Evolutionary conservation across 2,113 vertebrate genomes (phyloP).

Genomic region (Saguinus midas): DNA sequence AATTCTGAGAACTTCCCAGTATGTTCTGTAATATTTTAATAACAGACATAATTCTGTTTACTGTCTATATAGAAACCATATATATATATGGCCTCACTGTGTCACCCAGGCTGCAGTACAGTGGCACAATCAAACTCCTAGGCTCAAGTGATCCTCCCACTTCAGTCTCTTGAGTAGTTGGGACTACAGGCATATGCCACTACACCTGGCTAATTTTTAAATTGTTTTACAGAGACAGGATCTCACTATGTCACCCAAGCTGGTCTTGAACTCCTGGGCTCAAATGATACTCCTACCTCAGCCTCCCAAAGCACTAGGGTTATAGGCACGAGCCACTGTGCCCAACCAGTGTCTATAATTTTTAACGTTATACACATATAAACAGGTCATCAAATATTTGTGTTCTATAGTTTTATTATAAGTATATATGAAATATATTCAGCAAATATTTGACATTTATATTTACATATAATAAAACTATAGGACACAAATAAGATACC

Average conservation of each 20-base stretch:
- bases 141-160: neutral
- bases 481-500: neutral
- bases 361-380: slow-evolving; percentile 37
- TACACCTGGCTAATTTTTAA: neutral
- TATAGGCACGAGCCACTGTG: neutral
- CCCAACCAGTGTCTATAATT: neutral
- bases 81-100: neutral
- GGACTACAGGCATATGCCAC: neutral
- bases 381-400: neutral
- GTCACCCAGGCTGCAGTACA: neutral
- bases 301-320: neutral
- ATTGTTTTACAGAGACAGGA: neutral
- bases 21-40: neutral
- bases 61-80: neutral
- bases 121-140: neutral
- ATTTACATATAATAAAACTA: neutral
- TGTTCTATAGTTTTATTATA: too few relatives aligned
- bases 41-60: neutral
- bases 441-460: neutral
- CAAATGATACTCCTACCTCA: neutral
- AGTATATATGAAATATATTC: too few relatives aligned
- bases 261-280: neutral
- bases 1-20: neutral
- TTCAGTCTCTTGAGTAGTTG: neutral
- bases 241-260: neutral